Base-by-base conservation (phyloP, 2,113 vertebrate genomes). In the Ascaphus truei region DNA sequence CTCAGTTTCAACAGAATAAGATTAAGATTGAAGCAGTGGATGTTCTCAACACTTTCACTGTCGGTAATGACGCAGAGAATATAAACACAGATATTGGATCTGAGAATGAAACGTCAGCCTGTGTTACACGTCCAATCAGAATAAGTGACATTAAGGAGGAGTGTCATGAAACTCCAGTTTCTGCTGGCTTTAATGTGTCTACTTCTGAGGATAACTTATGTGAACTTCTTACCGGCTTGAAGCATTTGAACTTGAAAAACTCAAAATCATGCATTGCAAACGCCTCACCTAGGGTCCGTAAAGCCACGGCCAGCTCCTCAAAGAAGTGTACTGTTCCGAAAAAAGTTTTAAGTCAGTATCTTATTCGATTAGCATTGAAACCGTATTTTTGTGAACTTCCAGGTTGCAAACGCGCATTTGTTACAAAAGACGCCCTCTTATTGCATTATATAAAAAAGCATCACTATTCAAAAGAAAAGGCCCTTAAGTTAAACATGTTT, bases 361-460 rank as follows among this genome's bases (percentile, higher is more conserved):
- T 95, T 75, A 86, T 89, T 27, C 90, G 93, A 0, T 84, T 92
- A 52, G 81, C 84, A 62, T 88, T 87, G 45, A 99, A 96, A 79
- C 96, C 97, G 3, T 98, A 94, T 77, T 77, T 87, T 65, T 99
- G 97, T 68, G 89, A 94, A 68, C 80, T 88, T 55, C 86, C 94
- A 56, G 82, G 87, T 9, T 99, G 97, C 66, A 77, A 78, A 1
- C 98, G 90, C 1, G 90, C 91, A 71, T 95, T 93, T 66, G 95
- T 95, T 63, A 95, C 93, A 69, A 92, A 92, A 81, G 89, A 89
- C 79, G 95, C 93, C 67, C 89, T 99, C 61, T 74, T 92, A 74
- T 89, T 92, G 66, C 97, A 99, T 88, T 98, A 97, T 59, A 86
- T 90, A 77, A 89, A 75, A 77, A 92, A 91, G 66, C 97, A 99